phyloP scores from a whole-genome alignment of 1,140 invertebrate genomes.

The Hestina assimilis region DNA sequence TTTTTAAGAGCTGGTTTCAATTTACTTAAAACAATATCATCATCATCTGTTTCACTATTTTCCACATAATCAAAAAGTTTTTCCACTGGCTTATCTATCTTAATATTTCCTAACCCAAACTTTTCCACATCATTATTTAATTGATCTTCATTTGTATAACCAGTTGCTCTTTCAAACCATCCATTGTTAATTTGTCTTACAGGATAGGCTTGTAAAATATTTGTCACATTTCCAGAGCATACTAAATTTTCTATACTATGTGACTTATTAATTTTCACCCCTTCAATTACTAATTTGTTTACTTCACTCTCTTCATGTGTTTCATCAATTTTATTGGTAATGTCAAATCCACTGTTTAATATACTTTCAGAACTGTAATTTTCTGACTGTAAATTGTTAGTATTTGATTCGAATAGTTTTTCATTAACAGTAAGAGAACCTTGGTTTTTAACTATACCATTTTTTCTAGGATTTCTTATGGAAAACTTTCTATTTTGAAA shows the following conservation, averaged over 20 bases:
- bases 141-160: conserved; percentile 12
- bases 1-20: conserved; percentile 71
- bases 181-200: conserved; percentile 74
- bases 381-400: no score
- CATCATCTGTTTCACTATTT: conserved; percentile 82
- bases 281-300: background rate
- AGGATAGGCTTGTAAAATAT: conserved; percentile 5
- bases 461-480: conserved; percentile 87
- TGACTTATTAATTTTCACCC: background rate
- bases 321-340: background rate
- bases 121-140: conserved; percentile 25
- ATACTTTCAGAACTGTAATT: background rate
- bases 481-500: conserved; percentile 84
- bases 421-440: background rate
- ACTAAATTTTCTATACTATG: background rate
- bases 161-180: conserved; percentile 77
- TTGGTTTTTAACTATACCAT: conserved; percentile 59
- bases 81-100: conserved; percentile 41
- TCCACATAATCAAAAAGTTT: conserved; percentile 79
- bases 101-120: conserved; percentile 69
- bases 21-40: conserved; percentile 66
- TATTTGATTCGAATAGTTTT: background rate
- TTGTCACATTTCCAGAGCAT: background rate
- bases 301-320: background rate
- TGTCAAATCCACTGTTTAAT: background rate